phyloP scores from a whole-genome alignment of 2,888 invertebrate genomes.

The Bellardia pandia region DNA sequence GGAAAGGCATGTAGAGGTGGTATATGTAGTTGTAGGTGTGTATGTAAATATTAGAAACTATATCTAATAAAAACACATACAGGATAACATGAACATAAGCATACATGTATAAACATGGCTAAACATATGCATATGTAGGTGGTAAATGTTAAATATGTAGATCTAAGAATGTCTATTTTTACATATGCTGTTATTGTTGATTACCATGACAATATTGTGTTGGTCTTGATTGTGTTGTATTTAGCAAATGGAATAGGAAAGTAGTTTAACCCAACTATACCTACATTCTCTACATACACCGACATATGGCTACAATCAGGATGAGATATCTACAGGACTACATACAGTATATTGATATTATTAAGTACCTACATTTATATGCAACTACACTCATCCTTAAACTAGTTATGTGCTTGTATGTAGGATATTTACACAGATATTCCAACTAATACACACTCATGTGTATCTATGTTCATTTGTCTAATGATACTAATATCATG shows the following conservation, averaged over 20 bases:
- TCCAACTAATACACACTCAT: neutral
- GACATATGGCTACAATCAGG: neutral
- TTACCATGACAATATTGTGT: constrained; percentile 64
- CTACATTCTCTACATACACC: constrained; percentile 10
- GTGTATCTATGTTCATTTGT: constrained; percentile 12
- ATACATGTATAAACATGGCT: neutral
- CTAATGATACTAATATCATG: constrained; percentile 61
- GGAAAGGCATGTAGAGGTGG: neutral
- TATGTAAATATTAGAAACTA: neutral
- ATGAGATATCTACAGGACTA: neutral
- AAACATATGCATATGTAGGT: constrained; percentile 11
- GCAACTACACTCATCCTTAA: neutral
- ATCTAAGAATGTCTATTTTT: neutral
- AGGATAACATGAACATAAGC: neutral
- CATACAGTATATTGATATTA: constrained; percentile 1
- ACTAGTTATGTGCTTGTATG: too few relatives aligned
- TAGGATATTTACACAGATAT: too few relatives aligned
- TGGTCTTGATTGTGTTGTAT: constrained; percentile 45
- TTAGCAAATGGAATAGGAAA: constrained; percentile 50
- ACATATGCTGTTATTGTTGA: constrained; percentile 54
- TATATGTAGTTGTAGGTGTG: neutral
- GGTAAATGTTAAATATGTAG: too few relatives aligned
- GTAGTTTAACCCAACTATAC: constrained; percentile 34
- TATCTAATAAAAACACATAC: constrained; percentile 23
- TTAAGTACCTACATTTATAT: constrained; percentile 18